Base-by-base conservation (phyloP, 2,888 invertebrate genomes). In the Eupithecia subumbrata region DNA sequence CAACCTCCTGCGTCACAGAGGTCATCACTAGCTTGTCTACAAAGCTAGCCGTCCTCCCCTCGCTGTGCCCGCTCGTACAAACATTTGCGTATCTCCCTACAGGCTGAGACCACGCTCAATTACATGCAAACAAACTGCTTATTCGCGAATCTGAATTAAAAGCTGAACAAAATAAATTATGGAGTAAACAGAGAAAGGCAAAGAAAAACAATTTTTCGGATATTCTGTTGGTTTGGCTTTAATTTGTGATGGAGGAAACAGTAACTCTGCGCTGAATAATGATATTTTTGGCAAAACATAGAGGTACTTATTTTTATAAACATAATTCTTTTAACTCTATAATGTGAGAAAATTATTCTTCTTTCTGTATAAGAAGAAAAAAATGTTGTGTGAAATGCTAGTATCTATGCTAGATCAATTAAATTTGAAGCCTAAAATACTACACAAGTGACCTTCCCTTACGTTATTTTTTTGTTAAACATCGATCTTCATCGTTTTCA, bases 71-170 rank as follows among this genome's bases (percentile, higher is more conserved):
- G 56, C 66, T 69, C 67, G 68, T 60, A 40, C 75, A 77, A 77
- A 77, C 75, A 77, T 77, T 77, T 77, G 77, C 75, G 70, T 75
- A 77, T 75, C 77, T 77, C 81, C 78, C 76, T 78, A 74, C 60
- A 74, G 77, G 78, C 79, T 75, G 78, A 75, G 70, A 80, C 76
- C 76, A 78, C 79, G 82, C 82, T 82, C 82, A 82, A 82, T 82
- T 82, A 82, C 82, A 80, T 79, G 73, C 80, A 82, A 81, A 81
- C 81, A 81, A 82, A 82, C 81, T 79, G 82, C 79, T 78, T 78
- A 69, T 78, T 80, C 79, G 74, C 63, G 43, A 69, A 73, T 78
- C 69, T 70, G 77, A 71, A 76, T 78, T 78, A 78, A 75, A 74
- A 69, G 73, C 71, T 30, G 71, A 73, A 76, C 72, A 34, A 69